Evolutionary conservation across 2,113 vertebrate genomes (phyloP).

Genomic region (Myocastor coypus): DNA sequence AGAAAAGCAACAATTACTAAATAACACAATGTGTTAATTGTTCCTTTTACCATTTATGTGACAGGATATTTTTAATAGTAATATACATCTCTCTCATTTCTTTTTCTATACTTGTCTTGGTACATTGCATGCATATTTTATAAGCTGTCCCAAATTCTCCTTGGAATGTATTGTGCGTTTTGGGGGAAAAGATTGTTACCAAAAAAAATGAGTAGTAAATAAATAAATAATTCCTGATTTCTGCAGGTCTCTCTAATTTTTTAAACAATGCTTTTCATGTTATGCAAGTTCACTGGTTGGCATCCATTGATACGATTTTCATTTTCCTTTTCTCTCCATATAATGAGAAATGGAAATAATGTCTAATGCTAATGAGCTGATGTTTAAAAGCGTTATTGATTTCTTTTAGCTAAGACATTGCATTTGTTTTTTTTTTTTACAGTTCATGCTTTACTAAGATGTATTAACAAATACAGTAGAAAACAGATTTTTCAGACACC

Average conservation of each 20-base stretch:
- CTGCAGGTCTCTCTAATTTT: constrained; percentile 22
- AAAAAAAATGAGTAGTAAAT: constrained; percentile 22
- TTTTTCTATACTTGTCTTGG: constrained; percentile 44
- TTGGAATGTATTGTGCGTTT: background rate
- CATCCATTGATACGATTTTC: constrained; percentile 62
- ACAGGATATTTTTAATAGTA: constrained; percentile 50
- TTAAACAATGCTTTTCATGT: constrained; percentile 64
- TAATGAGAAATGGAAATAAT: constrained; percentile 78
- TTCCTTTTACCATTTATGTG: constrained; percentile 43
- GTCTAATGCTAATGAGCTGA: constrained; percentile 78
- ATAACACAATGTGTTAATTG: constrained; percentile 37
- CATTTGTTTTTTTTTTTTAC: constrained; percentile 79
- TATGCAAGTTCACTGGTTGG: constrained; percentile 5
- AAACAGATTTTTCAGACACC: constrained; percentile 67
- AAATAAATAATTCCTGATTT: constrained; percentile 66
- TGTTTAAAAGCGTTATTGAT: constrained; percentile 81
- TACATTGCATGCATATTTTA: constrained; percentile 27
- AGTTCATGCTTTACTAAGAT: constrained; percentile 78
- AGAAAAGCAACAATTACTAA: constrained; percentile 33
- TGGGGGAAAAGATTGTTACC: background rate
- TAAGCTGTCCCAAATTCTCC: constrained; percentile 10
- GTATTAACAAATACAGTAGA: constrained; percentile 74
- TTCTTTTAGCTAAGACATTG: constrained; percentile 60
- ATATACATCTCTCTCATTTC: constrained; percentile 26
- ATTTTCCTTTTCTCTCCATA: constrained; percentile 71